Evolutionary conservation across 2,113 vertebrate species (phyloP).

Genomic region (Dipodomys spectabilis): DNA sequence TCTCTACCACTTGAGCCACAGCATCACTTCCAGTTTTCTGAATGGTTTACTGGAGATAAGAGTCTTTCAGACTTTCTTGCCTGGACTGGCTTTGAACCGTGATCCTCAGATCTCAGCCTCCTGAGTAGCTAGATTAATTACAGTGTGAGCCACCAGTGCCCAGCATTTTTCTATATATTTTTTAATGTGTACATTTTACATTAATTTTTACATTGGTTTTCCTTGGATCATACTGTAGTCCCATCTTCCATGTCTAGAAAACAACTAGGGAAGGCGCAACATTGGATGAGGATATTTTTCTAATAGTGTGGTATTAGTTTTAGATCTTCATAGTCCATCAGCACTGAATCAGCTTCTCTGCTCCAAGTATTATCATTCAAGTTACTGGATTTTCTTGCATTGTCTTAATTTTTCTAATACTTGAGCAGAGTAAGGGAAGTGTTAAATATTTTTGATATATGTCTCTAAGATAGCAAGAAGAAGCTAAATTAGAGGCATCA

Average conservation of each 20-base stretch:
- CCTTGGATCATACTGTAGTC: not conserved
- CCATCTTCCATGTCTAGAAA: not conserved
- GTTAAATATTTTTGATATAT: not conserved
- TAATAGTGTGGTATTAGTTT: not conserved
- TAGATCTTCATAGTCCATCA: not conserved
- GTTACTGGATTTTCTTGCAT: not conserved
- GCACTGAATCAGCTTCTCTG: not conserved
- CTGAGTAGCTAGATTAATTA: too few relatives aligned
- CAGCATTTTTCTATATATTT: too few relatives aligned
- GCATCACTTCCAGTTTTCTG: too few relatives aligned
- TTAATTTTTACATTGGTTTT: not conserved
- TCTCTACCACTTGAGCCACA: too few relatives aligned
- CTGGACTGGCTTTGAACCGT: too few relatives aligned
- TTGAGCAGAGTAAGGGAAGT: not conserved
- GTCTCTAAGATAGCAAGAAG: not conserved
- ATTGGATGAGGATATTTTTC: not conserved
- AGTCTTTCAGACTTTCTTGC: too few relatives aligned
- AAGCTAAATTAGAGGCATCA: not conserved
- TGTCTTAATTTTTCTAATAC: slow-evolving; percentile 25
- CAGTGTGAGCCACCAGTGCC: too few relatives aligned
- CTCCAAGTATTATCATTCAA: not conserved
- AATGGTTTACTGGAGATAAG: too few relatives aligned
- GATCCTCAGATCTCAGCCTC: too few relatives aligned
- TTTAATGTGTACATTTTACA: too few relatives aligned
- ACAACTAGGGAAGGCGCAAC: not conserved